Percentiles rank a stretch among this genome's conserved stretches.
These are phyloP conservation scores for Prionace glauca DNA, from an alignment of 2,797 vertebrate species.

Conservation along the genomic window DNA sequence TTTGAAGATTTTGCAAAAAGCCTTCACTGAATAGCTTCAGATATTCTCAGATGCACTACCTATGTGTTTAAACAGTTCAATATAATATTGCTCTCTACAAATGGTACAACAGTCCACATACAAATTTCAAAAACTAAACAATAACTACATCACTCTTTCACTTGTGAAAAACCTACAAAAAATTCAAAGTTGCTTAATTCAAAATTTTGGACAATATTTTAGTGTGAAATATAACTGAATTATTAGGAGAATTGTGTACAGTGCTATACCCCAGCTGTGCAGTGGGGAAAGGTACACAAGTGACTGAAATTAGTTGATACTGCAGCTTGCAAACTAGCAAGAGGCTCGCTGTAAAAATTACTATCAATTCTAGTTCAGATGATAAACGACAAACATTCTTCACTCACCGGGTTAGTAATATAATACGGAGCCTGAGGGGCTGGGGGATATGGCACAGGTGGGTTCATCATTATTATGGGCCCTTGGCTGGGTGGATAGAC, in stretches of 20 bases:
- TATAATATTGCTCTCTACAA: background rate
- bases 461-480: conserved; percentile 96
- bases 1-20: background rate
- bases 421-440: conserved; percentile 95
- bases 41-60: background rate
- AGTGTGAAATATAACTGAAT: background rate
- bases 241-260: background rate
- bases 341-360: background rate
- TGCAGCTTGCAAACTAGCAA: background rate
- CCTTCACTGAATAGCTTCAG: background rate
- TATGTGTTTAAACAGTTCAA: background rate
- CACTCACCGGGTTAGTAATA: conserved; percentile 52
- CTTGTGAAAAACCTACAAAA: background rate
- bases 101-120: background rate
- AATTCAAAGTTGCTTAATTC: background rate
- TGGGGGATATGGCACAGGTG: conserved; percentile 82
- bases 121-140: background rate
- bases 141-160: background rate
- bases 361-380: background rate
- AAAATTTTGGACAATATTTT: background rate
- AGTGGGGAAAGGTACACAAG: background rate
- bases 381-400: too few species aligned
- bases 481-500: conserved; percentile 83
- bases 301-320: background rate
- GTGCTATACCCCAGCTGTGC: background rate